phyloP scores from a whole-genome alignment of 2,113 vertebrate species.

The Crotalus helleri region DNA sequence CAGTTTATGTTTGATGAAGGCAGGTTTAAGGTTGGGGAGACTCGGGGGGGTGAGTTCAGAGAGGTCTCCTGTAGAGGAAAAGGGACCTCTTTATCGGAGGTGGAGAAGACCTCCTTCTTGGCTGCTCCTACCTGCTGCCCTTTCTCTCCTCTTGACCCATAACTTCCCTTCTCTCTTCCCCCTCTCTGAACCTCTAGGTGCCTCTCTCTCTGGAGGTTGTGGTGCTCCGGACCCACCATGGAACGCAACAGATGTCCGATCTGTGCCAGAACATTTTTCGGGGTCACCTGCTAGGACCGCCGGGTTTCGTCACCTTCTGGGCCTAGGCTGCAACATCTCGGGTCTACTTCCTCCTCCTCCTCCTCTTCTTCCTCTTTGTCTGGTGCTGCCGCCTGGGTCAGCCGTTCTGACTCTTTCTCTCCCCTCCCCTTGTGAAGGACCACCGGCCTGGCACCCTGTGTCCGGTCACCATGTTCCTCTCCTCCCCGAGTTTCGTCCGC shows the following conservation, averaged over 20 bases:
- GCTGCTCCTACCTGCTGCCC: conserved; percentile 41
- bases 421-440: not conserved
- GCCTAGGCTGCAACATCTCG: not conserved
- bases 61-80: not conserved
- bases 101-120: not conserved
- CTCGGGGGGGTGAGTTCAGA: not conserved
- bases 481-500: not conserved
- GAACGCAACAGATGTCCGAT: conserved; percentile 5
- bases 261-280: not conserved
- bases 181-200: not conserved
- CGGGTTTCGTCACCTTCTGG: not conserved
- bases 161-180: not conserved
- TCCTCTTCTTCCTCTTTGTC: not conserved
- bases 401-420: not conserved
- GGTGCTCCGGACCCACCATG: not conserved
- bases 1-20: not conserved
- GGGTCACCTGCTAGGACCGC: not conserved
- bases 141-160: not conserved
- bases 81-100: not conserved
- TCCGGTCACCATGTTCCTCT: conserved; percentile 10
- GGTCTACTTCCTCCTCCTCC: not conserved
- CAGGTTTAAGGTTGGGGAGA: not conserved
- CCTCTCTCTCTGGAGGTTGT: not conserved
- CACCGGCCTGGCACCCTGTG: not conserved
- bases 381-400: not conserved